Evolutionary conservation across 2,888 invertebrate species (phyloP).

Genomic region (Melipona bicolor): DNA sequence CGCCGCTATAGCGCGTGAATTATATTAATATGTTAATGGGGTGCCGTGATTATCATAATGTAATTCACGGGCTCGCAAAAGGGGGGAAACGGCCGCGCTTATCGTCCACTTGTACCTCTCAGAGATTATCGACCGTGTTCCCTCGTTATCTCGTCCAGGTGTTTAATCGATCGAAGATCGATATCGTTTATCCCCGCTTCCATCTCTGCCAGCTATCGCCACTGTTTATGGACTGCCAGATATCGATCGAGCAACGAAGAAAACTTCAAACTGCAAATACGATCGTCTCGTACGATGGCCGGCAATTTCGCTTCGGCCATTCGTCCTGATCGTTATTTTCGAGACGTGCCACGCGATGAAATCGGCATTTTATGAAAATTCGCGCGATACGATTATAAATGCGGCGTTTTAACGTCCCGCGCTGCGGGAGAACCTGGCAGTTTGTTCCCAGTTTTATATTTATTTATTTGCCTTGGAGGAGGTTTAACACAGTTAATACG

Average conservation of each 20-base stretch:
- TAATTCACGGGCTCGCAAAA: slow-evolving; percentile 55
- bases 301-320: background rate
- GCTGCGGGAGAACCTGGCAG: background rate
- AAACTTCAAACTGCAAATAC: background rate
- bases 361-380: background rate
- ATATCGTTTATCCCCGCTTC: slow-evolving; percentile 60
- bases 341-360: background rate
- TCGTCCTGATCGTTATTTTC: background rate
- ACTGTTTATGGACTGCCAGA: background rate
- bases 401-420: background rate
- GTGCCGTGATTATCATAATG: slow-evolving; percentile 59
- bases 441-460: slow-evolving; percentile 23
- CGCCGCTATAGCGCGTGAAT: slow-evolving; percentile 34
- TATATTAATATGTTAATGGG: slow-evolving; percentile 56
- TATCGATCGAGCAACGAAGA: slow-evolving; percentile 39
- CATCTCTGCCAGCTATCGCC: slow-evolving; percentile 17
- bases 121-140: slow-evolving; percentile 71
- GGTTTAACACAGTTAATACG: slow-evolving; percentile 7
- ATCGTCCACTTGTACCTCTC: slow-evolving; percentile 61
- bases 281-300: background rate
- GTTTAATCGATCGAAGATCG: slow-evolving; percentile 75
- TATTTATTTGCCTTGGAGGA: slow-evolving; percentile 23
- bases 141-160: slow-evolving; percentile 71
- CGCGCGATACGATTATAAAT: background rate
- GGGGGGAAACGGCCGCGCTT: slow-evolving; percentile 45